Conservation (phyloP, 2,113 vertebrate species). For the Labrus mixtus region DNA sequence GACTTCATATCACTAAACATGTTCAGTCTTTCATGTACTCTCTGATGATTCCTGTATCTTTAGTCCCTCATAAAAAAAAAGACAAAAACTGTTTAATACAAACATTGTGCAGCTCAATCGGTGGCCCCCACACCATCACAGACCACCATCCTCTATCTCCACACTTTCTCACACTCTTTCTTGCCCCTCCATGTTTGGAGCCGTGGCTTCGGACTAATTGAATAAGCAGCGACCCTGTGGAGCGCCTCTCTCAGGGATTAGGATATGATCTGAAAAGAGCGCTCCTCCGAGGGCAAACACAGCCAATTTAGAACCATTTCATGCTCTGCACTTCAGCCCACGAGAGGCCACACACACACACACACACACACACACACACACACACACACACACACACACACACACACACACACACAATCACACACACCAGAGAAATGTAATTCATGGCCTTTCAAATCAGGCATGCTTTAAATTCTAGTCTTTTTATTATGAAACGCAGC, state of each 20-base stretch:
- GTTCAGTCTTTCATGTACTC: constrained; percentile 13
- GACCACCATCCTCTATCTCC: constrained; percentile 59
- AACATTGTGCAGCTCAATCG: constrained; percentile 23
- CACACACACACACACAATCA: constrained; percentile 57
- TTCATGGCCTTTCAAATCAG: constrained; percentile 74
- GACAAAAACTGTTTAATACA: constrained; percentile 10
- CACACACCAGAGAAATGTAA: constrained; percentile 57
- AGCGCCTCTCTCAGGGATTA: constrained; percentile 82
- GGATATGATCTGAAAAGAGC: constrained; percentile 82
- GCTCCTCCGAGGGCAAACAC: constrained; percentile 79
- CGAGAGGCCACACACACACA: constrained; percentile 73
- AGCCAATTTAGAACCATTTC: constrained; percentile 84
- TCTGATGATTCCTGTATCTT: constrained; percentile 3
- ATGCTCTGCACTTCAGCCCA: constrained; percentile 75
- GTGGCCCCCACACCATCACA: constrained; percentile 20
- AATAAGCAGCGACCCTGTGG: constrained; percentile 82
- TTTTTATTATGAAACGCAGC: constrained; percentile 73
- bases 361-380: constrained; percentile 61
- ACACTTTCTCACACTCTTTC: constrained; percentile 74
- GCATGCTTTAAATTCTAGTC: constrained; percentile 68
- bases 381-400: constrained; percentile 14
- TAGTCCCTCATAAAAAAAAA: constrained; percentile 17
- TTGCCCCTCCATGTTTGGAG: constrained; percentile 67
- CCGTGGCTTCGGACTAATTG: constrained; percentile 78
- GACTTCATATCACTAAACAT: background rate